Conservation (phyloP, 2,888 invertebrate genomes). For the Mylabris sibirica region DNA sequence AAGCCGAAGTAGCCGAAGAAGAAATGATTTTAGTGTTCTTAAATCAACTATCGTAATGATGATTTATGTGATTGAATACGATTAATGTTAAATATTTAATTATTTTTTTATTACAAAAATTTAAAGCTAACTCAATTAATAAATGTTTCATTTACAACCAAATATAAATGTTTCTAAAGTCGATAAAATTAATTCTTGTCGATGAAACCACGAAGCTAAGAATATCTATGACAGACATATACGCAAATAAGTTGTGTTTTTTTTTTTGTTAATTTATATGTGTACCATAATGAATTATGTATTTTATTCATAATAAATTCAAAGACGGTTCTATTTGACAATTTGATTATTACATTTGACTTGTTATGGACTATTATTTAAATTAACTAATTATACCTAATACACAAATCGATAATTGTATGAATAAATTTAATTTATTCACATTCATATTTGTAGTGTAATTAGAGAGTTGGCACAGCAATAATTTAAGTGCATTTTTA, state of each 20-base stretch:
- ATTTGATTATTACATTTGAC: not conserved
- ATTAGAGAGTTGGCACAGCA: not conserved
- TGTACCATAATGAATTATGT: not conserved
- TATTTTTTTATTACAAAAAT: not conserved
- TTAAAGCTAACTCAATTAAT: constrained; percentile 2
- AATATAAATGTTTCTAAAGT: not conserved
- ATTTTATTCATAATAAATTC: not conserved
- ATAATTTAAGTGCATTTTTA: not conserved
- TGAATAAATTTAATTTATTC: not conserved
- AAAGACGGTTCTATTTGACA: not conserved
- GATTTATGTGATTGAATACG: constrained; percentile 1
- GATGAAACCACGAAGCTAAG: not conserved
- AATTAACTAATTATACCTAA: not conserved
- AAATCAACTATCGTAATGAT: not conserved
- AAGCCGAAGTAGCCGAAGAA: not conserved
- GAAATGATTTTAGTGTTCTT: not conserved
- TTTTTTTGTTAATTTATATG: not conserved
- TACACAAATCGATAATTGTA: not conserved
- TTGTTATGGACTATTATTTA: not conserved
- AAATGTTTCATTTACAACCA: not conserved
- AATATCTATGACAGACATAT: not conserved
- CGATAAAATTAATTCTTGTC: constrained; percentile 7
- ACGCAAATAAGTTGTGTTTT: not conserved
- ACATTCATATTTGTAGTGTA: not conserved
- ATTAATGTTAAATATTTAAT: not conserved